Conservation (phyloP, 2,888 invertebrate species). For the Acleris laterana region DNA sequence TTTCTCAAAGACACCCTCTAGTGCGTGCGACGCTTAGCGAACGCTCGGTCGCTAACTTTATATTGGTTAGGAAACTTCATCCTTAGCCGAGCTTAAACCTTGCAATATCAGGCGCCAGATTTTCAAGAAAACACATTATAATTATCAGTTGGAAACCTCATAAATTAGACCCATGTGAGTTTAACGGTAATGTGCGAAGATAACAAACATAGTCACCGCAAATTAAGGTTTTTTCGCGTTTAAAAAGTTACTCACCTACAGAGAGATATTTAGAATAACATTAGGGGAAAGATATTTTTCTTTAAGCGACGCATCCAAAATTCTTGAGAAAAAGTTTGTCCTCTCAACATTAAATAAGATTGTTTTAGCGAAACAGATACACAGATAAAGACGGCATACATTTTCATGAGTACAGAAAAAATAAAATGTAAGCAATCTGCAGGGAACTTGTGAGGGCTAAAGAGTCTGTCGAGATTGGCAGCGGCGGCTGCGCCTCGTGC, state of each 20-base stretch:
- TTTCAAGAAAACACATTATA: constrained; percentile 32
- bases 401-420: constrained; percentile 71
- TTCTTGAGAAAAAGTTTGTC: constrained; percentile 67
- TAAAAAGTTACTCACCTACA: constrained; percentile 55
- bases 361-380: constrained; percentile 71
- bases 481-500: constrained; percentile 47
- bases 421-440: constrained; percentile 66
- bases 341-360: constrained; percentile 75
- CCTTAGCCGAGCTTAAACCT: constrained; percentile 61
- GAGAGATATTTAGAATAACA: constrained; percentile 40
- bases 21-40: constrained; percentile 79
- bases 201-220: constrained; percentile 31
- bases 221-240: constrained; percentile 48
- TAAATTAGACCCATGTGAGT: constrained; percentile 15
- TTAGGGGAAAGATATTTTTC: constrained; percentile 55
- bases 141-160: constrained; percentile 24
- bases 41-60: constrained; percentile 72
- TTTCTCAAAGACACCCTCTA: constrained; percentile 77
- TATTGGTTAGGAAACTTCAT: constrained; percentile 78
- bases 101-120: constrained; percentile 46
- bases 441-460: constrained; percentile 62
- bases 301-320: constrained; percentile 57
- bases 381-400: constrained; percentile 74
- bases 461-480: constrained; percentile 68
- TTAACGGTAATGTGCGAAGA: constrained; percentile 12